A percentile compares a stretch with the other conserved stretches of the same genome.
Conservation (phyloP, 1,140 invertebrate species). For the Agraylea sexmaculata region DNA sequence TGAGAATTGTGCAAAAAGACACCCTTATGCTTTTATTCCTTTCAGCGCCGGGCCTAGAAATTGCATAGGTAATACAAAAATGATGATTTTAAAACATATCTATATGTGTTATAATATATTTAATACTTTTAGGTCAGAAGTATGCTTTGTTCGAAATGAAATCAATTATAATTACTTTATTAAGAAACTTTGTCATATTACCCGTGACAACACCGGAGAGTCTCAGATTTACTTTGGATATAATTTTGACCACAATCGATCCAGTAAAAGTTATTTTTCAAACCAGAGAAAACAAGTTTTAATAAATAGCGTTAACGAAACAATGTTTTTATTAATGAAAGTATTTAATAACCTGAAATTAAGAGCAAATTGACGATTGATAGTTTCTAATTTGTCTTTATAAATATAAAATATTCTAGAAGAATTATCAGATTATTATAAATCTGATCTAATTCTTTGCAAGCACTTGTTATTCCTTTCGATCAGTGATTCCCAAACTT, state of each 20-base stretch:
- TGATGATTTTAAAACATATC: no score
- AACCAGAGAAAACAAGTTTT: constrained; percentile 3
- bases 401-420: no score
- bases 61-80: constrained; percentile 49
- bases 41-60: constrained; percentile 68
- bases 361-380: no score
- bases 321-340: no score
- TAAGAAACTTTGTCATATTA: constrained; percentile 50
- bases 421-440: no score
- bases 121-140: constrained; percentile 46
- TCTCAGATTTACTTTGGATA: constrained; percentile 39
- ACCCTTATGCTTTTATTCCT: constrained; percentile 57
- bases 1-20: constrained; percentile 42
- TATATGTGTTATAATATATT: no score
- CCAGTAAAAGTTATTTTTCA: constrained; percentile 23
- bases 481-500: no score
- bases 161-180: constrained; percentile 50
- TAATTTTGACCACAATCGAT: constrained; percentile 45
- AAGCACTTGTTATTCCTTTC: no score
- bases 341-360: no score
- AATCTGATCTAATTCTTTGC: no score
- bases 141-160: constrained; percentile 69
- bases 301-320: no score
- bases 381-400: no score
- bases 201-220: constrained; percentile 44